phyloP scores from a whole-genome alignment of 2,797 vertebrate species.

The Nothura maculosa region DNA sequence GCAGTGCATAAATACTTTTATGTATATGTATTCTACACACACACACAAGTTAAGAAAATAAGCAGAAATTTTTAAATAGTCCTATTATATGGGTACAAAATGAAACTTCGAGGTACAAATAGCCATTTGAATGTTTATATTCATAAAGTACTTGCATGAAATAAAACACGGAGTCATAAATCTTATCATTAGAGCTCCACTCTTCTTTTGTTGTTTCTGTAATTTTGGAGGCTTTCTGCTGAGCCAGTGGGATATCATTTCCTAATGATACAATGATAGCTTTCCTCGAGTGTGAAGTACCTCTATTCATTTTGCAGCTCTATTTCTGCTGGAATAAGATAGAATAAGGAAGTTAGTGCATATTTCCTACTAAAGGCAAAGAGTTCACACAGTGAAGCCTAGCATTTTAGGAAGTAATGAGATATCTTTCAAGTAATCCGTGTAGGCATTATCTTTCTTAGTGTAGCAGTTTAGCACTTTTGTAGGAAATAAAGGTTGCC shows the following conservation, averaged over 20 bases:
- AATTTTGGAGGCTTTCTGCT: constrained; percentile 5
- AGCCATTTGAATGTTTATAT: background rate
- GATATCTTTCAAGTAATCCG: background rate
- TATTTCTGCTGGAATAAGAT: background rate
- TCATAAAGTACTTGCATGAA: background rate
- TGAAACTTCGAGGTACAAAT: background rate
- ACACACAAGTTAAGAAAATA: background rate
- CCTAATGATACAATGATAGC: background rate
- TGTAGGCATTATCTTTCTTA: background rate
- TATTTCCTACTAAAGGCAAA: background rate
- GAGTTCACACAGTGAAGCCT: background rate
- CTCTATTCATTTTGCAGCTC: background rate
- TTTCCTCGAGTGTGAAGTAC: background rate
- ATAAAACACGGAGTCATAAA: background rate
- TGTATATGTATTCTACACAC: background rate
- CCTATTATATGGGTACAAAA: background rate
- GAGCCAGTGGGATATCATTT: background rate
- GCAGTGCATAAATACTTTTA: background rate
- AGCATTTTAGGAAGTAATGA: background rate
- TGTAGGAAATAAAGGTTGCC: background rate
- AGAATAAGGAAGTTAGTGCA: background rate
- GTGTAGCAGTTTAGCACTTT: background rate
- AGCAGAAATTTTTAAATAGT: background rate
- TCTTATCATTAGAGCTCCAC: background rate
- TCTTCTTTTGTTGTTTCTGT: background rate